These are phyloP conservation scores for Calcarius lapponicus DNA, from an alignment of 2,797 vertebrate species.

Conservation along the genomic window DNA sequence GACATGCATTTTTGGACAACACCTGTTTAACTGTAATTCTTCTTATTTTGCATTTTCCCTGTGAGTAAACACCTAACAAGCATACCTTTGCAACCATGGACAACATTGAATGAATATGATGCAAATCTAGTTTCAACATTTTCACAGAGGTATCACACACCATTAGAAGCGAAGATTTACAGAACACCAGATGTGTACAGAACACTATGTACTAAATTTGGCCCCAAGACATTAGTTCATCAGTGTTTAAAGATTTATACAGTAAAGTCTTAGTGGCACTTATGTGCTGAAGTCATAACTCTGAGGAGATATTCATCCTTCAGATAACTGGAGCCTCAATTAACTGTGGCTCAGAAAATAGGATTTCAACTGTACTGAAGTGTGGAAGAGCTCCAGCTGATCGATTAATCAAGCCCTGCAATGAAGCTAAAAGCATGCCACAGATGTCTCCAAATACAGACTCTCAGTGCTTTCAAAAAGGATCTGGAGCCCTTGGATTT, in stretches of 20 bases:
- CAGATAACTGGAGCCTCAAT: slow-evolving; percentile 49
- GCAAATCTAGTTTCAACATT: neutral
- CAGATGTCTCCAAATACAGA: slow-evolving; percentile 13
- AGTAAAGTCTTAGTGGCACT: slow-evolving; percentile 5
- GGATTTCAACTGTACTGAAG: neutral
- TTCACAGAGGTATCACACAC: neutral
- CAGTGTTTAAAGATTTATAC: slow-evolving; percentile 59
- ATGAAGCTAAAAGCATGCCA: slow-evolving; percentile 40
- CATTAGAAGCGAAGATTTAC: neutral
- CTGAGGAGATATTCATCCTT: slow-evolving; percentile 31
- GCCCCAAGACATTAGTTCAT: slow-evolving; percentile 35
- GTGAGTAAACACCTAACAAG: neutral
- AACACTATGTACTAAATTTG: neutral
- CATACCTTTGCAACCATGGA: neutral
- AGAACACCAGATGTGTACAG: neutral
- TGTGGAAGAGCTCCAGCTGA: slow-evolving; percentile 43
- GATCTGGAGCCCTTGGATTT: slow-evolving; percentile 18
- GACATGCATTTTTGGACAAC: neutral
- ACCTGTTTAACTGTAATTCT: neutral
- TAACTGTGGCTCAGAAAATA: slow-evolving; percentile 54
- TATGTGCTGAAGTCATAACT: slow-evolving; percentile 42
- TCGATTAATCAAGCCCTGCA: slow-evolving; percentile 37
- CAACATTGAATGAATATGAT: neutral
- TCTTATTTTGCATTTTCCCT: neutral
- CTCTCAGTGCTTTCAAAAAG: neutral